Conservation (phyloP, 2,113 vertebrate species). For the Rhineura floridana region DNA sequence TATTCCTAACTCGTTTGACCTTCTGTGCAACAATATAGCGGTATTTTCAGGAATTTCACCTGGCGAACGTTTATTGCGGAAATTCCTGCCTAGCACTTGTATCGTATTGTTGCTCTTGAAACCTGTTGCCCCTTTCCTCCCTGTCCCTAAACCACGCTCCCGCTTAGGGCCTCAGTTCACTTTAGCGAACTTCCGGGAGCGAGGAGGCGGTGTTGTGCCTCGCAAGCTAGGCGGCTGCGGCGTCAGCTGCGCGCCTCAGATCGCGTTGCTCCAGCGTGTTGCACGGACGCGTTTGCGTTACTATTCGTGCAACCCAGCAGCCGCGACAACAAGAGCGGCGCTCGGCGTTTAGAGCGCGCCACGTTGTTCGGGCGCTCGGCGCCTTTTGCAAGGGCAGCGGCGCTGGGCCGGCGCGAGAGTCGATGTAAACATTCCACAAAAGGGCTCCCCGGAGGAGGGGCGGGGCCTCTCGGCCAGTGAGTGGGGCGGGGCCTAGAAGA, state of each 20-base stretch:
- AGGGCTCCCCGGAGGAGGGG: conserved; percentile 48
- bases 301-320: neutral
- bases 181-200: neutral
- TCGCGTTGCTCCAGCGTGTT: neutral
- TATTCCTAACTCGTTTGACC: neutral
- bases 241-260: neutral
- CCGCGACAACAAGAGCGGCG: neutral
- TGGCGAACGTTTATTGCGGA: too few species aligned
- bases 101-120: neutral
- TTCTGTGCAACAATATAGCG: neutral
- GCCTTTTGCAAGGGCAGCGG: neutral
- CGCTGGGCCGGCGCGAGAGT: neutral
- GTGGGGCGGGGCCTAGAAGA: conserved; percentile 15
- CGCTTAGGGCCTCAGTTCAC: neutral
- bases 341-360: too few species aligned
- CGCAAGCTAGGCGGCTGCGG: too few species aligned
- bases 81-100: too few species aligned
- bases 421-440: conserved; percentile 68
- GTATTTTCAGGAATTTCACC: neutral
- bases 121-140: neutral
- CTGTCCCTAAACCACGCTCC: neutral
- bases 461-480: neutral
- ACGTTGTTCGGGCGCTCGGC: too few species aligned
- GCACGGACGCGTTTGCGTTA: neutral
- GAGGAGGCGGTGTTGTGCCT: neutral